Evolutionary conservation across 2,888 invertebrate genomes (phyloP).

Genomic region (Caenorhabditis macrosperma): DNA sequence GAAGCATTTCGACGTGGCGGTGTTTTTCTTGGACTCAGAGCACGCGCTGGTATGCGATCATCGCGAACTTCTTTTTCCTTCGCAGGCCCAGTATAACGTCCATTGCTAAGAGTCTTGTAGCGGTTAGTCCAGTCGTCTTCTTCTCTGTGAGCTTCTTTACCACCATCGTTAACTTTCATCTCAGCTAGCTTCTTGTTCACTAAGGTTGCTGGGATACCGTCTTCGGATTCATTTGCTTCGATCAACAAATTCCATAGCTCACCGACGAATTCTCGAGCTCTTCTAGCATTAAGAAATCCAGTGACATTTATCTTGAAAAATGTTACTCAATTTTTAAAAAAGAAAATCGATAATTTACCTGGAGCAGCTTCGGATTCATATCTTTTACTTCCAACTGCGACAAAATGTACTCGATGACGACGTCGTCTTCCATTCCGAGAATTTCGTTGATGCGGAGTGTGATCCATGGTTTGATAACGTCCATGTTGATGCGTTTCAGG

Average conservation of each 20-base stretch:
- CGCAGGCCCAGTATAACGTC: slow-evolving; percentile 63
- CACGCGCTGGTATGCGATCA: slow-evolving; percentile 59
- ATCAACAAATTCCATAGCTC: slow-evolving; percentile 96
- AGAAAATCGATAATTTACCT: too few species aligned
- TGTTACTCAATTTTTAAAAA: too few species aligned
- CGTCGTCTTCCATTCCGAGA: slow-evolving; percentile 97
- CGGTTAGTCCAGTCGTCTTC: slow-evolving; percentile 67
- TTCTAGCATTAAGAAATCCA: slow-evolving; percentile 97
- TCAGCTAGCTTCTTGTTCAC: slow-evolving; percentile 97
- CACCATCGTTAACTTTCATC: slow-evolving; percentile 82
- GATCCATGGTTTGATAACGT: slow-evolving; percentile 99
- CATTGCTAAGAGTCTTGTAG: slow-evolving; percentile 61
- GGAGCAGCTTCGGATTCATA: slow-evolving; percentile 75
- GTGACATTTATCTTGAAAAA: slow-evolving; percentile 99
- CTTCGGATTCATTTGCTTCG: slow-evolving; percentile 90
- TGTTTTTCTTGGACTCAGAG: slow-evolving; percentile 58
- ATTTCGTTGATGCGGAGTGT: slow-evolving; percentile 95
- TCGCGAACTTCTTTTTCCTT: slow-evolving; percentile 62
- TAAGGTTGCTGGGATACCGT: slow-evolving; percentile 94
- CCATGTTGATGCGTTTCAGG: slow-evolving; percentile 97
- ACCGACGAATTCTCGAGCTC: slow-evolving; percentile 96
- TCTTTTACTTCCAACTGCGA: slow-evolving; percentile 94
- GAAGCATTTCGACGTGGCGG: slow-evolving; percentile 47
- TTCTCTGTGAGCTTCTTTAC: slow-evolving; percentile 7
- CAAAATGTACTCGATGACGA: slow-evolving; percentile 97